These are phyloP conservation scores for Paracentrotus lividus DNA, from an alignment of 53 echinoderm and acorn worm genomes.

Conservation along the genomic window DNA sequence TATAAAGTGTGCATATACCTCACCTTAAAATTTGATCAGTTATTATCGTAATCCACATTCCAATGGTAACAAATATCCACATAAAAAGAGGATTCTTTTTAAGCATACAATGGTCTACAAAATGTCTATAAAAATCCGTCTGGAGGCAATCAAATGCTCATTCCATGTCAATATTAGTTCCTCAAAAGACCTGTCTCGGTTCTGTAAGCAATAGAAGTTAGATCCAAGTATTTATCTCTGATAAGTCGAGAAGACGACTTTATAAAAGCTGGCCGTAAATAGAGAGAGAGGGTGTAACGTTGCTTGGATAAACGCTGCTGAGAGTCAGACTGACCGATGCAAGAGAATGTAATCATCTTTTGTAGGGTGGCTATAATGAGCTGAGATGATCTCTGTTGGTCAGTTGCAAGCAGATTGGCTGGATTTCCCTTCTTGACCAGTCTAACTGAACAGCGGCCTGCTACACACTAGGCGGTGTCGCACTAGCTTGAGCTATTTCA, in stretches of 20 bases:
- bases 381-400: not conserved
- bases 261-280: not conserved
- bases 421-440: not conserved
- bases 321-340: not conserved
- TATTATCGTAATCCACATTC: not conserved
- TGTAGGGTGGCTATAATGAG: not conserved
- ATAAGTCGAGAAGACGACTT: too few species aligned
- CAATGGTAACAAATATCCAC: not conserved
- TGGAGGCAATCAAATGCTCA: not conserved
- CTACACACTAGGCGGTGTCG: too few species aligned
- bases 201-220: not conserved
- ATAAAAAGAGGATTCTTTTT: not conserved
- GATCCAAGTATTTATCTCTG: not conserved
- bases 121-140: not conserved
- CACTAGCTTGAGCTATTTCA: too few species aligned
- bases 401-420: constrained; percentile 31
- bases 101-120: not conserved
- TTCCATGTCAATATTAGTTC: constrained; percentile 1
- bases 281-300: not conserved
- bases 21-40: not conserved
- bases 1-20: not conserved
- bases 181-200: not conserved
- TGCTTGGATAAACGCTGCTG: not conserved
- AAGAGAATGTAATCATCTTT: not conserved
- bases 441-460: not conserved